Percentiles rank a stretch among this genome's conserved stretches.
These are phyloP conservation scores for Drosophila infuscata DNA, from an alignment of 2,888 invertebrate species.

Conservation along the genomic window DNA sequence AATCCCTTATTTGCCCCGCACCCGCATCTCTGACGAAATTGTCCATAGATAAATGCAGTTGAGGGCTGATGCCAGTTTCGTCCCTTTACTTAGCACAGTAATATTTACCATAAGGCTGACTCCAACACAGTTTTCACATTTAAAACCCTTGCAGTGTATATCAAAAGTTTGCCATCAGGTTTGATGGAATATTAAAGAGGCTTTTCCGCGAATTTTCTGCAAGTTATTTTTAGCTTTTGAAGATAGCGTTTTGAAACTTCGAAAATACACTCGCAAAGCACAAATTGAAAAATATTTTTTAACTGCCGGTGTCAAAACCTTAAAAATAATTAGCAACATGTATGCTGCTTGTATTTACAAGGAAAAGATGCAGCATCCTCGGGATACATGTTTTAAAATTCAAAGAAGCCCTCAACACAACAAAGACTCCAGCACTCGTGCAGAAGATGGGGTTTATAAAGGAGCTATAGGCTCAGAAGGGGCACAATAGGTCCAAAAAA, in stretches of 20 bases:
- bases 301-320: too few species aligned
- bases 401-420: too few species aligned
- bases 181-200: not conserved
- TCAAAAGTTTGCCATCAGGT: not conserved
- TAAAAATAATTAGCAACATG: not conserved
- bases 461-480: too few species aligned
- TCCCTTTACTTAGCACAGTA: constrained; percentile 41
- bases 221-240: not conserved
- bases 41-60: constrained; percentile 48
- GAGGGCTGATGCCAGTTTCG: constrained; percentile 31
- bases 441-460: too few species aligned
- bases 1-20: constrained; percentile 8
- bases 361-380: too few species aligned
- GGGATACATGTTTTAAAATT: too few species aligned
- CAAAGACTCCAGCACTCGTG: too few species aligned
- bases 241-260: not conserved
- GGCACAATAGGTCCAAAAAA: too few species aligned
- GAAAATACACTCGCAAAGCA: not conserved
- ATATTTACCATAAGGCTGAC: not conserved
- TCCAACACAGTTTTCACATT: not conserved
- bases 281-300: not conserved
- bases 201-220: not conserved
- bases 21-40: constrained; percentile 25
- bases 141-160: not conserved
- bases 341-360: not conserved